A percentile compares a stretch with the other conserved stretches of the same genome.
Conservation (phyloP, 2,888 invertebrate species). For the Pseudeuparius sepicola region DNA sequence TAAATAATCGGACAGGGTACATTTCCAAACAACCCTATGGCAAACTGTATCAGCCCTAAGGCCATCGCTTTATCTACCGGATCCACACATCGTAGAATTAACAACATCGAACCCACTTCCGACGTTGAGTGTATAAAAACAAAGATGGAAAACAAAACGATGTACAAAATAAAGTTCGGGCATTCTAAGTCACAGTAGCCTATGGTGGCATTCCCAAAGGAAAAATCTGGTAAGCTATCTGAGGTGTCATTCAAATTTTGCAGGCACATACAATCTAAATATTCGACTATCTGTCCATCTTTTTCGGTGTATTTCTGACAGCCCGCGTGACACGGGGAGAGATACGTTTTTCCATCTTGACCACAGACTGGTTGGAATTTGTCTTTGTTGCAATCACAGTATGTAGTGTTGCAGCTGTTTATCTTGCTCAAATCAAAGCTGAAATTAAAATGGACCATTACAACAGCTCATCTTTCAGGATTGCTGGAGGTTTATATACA, state of each 20-base stretch:
- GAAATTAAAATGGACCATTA: too few species aligned
- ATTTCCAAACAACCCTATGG: constrained; percentile 87
- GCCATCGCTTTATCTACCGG: constrained; percentile 92
- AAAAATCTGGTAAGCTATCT: constrained; percentile 14
- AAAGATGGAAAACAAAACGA: constrained; percentile 72
- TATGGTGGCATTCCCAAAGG: constrained; percentile 50
- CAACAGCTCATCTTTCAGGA: too few species aligned
- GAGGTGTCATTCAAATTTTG: constrained; percentile 18
- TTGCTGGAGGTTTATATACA: too few species aligned
- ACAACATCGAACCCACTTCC: constrained; percentile 83
- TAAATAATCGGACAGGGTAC: constrained; percentile 93
- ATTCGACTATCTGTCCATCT: constrained; percentile 49
- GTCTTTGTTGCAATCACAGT: constrained; percentile 64
- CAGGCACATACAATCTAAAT: constrained; percentile 46
- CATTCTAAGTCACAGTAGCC: constrained; percentile 78
- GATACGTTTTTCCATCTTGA: constrained; percentile 69
- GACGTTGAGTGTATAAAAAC: constrained; percentile 89
- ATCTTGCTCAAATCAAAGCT: constrained; percentile 37
- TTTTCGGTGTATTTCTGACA: constrained; percentile 54
- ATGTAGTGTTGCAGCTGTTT: constrained; percentile 50
- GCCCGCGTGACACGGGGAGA: constrained; percentile 85
- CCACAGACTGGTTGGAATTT: constrained; percentile 82
- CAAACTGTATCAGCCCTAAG: constrained; percentile 85
- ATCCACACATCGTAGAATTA: constrained; percentile 84
- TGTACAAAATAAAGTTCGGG: constrained; percentile 69